Base-by-base conservation (phyloP, 2,113 vertebrate species). In the Elaphurus davidianus region DNA sequence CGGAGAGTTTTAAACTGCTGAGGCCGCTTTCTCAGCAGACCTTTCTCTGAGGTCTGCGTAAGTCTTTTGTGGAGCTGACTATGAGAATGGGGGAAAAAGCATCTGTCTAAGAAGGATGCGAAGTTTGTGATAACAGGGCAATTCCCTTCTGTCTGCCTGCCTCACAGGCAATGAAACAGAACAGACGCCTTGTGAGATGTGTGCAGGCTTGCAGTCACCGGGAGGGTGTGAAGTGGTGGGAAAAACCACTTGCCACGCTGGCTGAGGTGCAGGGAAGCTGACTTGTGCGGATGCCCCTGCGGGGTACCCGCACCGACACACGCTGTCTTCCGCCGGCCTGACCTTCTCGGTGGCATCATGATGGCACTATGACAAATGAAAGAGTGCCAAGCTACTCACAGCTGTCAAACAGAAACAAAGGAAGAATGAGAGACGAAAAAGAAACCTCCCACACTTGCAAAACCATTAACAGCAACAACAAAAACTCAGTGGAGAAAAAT, bases 331-430 rank as follows among this genome's bases (percentile, higher is more conserved):
- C 36, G 60, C 19, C 45, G 36, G 74, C 71, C 55, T 74, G 36
- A 83, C 30, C 28, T 64, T 36, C 27, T 67, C 36, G 28, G 28
- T 0, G 25, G 13, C 27, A 83, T 47, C 19, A 14, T 2, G 13
- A 95, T 0, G n/a, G 67, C 60, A 76, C 33, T 6, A 21, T n/a
- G 4, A 82, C 28, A 67, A 36, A 60, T 33, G 55, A 54, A 91
- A 94, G 59, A 83, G 55, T 45, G 57, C 62, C 91, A 94, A 62
- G 79, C 55, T 90, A 79, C 47, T 87, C 47, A 43, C 21, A 28
- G 64, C 43, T 78, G 55, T 76, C 87, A 95, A 96, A 59, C 4
- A 94, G 71, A 79, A 95, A 94, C 54, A 88, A 95, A 83, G 11
- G 23, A 71, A 90, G 23, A 93, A 79, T 57, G 74, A 40, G 16